Conservation (phyloP, 2,888 invertebrate species). For the Tetranychus piercei region DNA sequence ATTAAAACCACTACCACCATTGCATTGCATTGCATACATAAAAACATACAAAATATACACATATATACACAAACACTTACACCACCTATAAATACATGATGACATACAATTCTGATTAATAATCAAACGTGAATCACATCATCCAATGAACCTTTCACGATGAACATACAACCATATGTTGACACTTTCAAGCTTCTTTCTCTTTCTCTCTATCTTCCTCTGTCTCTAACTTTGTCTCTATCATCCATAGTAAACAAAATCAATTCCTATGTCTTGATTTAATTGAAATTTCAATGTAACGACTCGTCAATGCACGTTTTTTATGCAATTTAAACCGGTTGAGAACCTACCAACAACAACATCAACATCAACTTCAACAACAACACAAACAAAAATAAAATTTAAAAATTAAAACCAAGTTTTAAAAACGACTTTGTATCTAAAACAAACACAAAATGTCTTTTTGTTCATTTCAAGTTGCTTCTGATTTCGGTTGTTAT, state of each 20-base stretch:
- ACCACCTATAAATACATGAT: not conserved
- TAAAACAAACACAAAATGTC: not conserved
- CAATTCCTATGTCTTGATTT: not conserved
- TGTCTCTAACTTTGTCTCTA: not conserved
- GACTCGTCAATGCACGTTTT: conserved; percentile 1
- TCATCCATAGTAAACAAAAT: not conserved
- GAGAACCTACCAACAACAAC: not conserved
- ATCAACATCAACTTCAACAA: not conserved
- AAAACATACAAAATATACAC: not conserved
- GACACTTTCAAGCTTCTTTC: not conserved
- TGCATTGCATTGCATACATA: not conserved
- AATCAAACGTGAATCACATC: not conserved
- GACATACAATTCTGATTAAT: conserved; percentile 1
- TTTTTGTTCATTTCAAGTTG: not conserved
- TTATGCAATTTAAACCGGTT: not conserved
- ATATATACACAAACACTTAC: not conserved
- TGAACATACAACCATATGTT: not conserved
- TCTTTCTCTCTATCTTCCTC: not conserved
- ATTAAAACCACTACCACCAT: not conserved
- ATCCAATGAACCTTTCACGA: not conserved
- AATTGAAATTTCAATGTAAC: not conserved
- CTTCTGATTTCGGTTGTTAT: not conserved
- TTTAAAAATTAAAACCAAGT: not conserved
- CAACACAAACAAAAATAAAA: not conserved
- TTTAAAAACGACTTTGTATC: not conserved